These are phyloP conservation scores for Agonum fuliginosum DNA, from an alignment of 2,888 invertebrate genomes.

Conservation along the genomic window DNA sequence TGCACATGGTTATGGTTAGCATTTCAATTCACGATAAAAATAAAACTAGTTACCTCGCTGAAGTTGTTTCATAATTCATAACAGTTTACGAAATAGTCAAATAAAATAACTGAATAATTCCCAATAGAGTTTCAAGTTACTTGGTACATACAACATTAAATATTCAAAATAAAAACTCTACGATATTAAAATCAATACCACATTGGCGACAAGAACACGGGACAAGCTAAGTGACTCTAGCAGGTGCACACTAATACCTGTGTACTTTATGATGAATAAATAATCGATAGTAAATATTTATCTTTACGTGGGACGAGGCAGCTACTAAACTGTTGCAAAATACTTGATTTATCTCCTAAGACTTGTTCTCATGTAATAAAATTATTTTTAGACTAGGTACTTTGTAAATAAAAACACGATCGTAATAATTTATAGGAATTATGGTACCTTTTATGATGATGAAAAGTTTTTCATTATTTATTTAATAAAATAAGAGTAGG, in stretches of 20 bases:
- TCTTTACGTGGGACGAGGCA: slow-evolving; percentile 30
- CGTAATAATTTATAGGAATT: background rate
- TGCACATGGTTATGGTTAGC: too few species aligned
- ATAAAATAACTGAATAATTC: background rate
- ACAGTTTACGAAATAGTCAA: slow-evolving; percentile 9
- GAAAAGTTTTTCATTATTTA: too few species aligned
- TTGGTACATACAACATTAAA: slow-evolving; percentile 5
- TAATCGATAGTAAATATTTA: slow-evolving; percentile 54
- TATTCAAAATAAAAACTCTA: slow-evolving; percentile 22
- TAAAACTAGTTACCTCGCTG: too few species aligned
- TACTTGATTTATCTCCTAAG: slow-evolving; percentile 38
- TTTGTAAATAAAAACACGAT: background rate
- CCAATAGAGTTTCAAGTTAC: slow-evolving; percentile 35
- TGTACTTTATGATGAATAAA: slow-evolving; percentile 53
- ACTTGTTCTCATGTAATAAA: background rate
- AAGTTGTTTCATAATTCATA: slow-evolving; percentile 13
- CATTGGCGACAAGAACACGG: background rate
- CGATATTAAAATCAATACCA: slow-evolving; percentile 47
- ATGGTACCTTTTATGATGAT: too few species aligned
- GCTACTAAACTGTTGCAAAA: slow-evolving; percentile 54
- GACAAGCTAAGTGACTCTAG: slow-evolving; percentile 31
- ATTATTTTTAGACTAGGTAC: background rate
- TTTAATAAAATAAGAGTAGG: too few species aligned
- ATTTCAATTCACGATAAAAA: background rate
- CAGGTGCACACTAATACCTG: slow-evolving; percentile 39